These are phyloP conservation scores for Telmatherina bonti DNA, from an alignment of 2,797 vertebrate species.

Conservation along the genomic window DNA sequence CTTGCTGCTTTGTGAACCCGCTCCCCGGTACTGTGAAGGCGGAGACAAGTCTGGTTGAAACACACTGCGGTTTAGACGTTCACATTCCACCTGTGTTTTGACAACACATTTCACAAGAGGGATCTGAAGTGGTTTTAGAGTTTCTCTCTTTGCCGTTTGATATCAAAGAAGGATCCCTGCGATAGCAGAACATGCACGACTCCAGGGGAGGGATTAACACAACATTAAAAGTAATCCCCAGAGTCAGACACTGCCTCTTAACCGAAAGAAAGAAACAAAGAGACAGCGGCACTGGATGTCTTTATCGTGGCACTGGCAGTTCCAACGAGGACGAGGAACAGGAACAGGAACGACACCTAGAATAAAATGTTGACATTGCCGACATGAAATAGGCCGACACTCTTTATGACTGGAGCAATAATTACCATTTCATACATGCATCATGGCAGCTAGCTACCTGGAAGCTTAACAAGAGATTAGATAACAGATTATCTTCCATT, in stretches of 20 bases:
- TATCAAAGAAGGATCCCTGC: slow-evolving; percentile 84
- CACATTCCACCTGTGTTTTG: slow-evolving; percentile 83
- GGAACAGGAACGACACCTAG: slow-evolving; percentile 51
- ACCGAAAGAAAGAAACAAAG: slow-evolving; percentile 67
- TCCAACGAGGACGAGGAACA: slow-evolving; percentile 55
- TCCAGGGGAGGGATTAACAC: slow-evolving; percentile 83
- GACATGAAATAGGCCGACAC: slow-evolving; percentile 72
- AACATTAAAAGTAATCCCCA: slow-evolving; percentile 78
- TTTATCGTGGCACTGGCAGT: slow-evolving; percentile 57
- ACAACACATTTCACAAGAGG: slow-evolving; percentile 80
- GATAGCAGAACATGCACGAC: slow-evolving; percentile 77
- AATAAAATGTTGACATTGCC: slow-evolving; percentile 69
- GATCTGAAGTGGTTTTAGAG: slow-evolving; percentile 79
- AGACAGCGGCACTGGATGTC: slow-evolving; percentile 53
- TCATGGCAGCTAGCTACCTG: slow-evolving; percentile 57
- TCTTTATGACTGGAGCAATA: slow-evolving; percentile 65
- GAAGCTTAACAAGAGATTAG: slow-evolving; percentile 65
- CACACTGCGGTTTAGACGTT: slow-evolving; percentile 70
- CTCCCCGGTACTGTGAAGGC: slow-evolving; percentile 62
- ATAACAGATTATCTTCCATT: slow-evolving; percentile 59
- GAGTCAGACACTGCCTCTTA: slow-evolving; percentile 75
- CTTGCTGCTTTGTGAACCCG: slow-evolving; percentile 57
- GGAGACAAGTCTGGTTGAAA: slow-evolving; percentile 77
- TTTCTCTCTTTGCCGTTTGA: slow-evolving; percentile 78
- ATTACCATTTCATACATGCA: slow-evolving; percentile 69